Conservation (phyloP, 2,113 vertebrate species). For the Noctilio leporinus region DNA sequence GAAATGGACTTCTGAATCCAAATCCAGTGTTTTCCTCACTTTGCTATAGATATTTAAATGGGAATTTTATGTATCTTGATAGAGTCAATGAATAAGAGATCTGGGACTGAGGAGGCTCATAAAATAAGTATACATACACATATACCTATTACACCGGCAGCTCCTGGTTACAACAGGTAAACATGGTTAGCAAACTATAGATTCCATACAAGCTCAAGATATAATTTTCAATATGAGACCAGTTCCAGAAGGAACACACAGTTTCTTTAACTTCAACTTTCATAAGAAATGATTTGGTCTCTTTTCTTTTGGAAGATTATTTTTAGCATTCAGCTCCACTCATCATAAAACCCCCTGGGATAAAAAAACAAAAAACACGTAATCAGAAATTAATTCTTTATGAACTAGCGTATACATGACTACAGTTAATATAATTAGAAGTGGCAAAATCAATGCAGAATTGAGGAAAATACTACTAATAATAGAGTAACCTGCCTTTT, state of each 20-base stretch:
- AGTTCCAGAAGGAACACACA: background rate
- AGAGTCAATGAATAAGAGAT: background rate
- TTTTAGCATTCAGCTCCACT: background rate
- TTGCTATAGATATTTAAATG: background rate
- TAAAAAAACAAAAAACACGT: background rate
- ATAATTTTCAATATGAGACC: background rate
- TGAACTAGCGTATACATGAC: background rate
- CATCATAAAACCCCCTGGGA: background rate
- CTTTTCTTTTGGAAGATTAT: background rate
- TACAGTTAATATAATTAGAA: slow-evolving; percentile 3
- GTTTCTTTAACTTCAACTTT: background rate
- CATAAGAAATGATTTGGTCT: background rate
- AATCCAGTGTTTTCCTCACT: background rate
- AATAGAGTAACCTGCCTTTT: background rate
- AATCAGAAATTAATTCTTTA: background rate
- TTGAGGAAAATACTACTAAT: background rate
- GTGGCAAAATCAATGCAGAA: background rate
- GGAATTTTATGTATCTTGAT: background rate
- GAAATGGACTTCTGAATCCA: background rate
- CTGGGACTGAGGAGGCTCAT: background rate
- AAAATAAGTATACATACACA: background rate
- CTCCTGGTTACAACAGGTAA: background rate
- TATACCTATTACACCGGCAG: background rate
- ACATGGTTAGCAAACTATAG: background rate
- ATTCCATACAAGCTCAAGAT: background rate